phyloP scores from a whole-genome alignment of 2,888 invertebrate species.

The Limnephilus rhombicus region DNA sequence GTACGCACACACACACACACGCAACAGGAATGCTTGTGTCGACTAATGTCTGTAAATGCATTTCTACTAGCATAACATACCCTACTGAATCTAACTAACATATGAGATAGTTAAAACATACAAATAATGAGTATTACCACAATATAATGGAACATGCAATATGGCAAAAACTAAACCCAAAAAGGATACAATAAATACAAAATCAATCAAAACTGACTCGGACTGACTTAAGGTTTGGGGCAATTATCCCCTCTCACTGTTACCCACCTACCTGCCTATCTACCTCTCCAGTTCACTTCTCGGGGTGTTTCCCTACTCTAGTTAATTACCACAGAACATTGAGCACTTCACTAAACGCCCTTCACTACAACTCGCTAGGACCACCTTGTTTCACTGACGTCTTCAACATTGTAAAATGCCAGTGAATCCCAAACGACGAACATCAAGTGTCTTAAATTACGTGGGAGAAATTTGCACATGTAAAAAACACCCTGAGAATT shows the following conservation, averaged over 20 bases:
- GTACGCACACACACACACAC: neutral
- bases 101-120: slow-evolving; percentile 61
- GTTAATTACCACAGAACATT: slow-evolving; percentile 33
- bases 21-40: slow-evolving; percentile 58
- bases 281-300: neutral
- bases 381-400: slow-evolving; percentile 39
- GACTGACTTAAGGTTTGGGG: slow-evolving; percentile 50
- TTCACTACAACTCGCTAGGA: neutral
- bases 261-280: neutral
- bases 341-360: slow-evolving; percentile 16
- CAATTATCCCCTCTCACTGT: slow-evolving; percentile 51
- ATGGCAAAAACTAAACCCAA: slow-evolving; percentile 73
- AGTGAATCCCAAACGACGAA: slow-evolving; percentile 35
- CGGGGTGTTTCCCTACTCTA: neutral
- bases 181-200: slow-evolving; percentile 52
- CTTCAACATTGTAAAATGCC: slow-evolving; percentile 53
- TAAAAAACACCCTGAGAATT: slow-evolving; percentile 54
- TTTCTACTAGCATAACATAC: slow-evolving; percentile 51
- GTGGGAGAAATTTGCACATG: slow-evolving; percentile 26
- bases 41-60: slow-evolving; percentile 61
- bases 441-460: neutral
- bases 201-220: slow-evolving; percentile 57
- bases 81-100: slow-evolving; percentile 48
- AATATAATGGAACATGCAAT: slow-evolving; percentile 78
- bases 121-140: slow-evolving; percentile 76